Base-by-base conservation (phyloP, 2,797 vertebrate genomes). In the Myripristis murdjan region DNA sequence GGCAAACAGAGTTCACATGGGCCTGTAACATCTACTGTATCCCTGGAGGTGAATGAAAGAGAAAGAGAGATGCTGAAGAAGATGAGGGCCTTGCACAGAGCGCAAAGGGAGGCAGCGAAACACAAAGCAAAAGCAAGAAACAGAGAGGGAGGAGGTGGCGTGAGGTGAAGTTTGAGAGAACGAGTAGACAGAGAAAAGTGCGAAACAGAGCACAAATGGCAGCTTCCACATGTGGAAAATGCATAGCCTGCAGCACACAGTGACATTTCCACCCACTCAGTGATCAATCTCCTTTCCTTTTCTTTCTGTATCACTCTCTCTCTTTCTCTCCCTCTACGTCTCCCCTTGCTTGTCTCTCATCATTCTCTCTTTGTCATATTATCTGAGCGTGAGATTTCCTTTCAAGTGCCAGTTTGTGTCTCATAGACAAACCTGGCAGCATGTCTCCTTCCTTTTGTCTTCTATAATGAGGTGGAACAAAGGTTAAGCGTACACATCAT, bases 261-360 rank as follows among this genome's bases (percentile, higher is more conserved):
- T 44, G 87, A 85, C 85, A 90, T 90, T 87, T 92, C 85, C 85
- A 78, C 89, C 87, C 84, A 90, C 90, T 82, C 68, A 49, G 66
- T 87, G 83, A 91, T 92, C 92, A 87, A 89, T 90, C 83, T 86
- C 70, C 77, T 86, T 80, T 70, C 71, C 77, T 63, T 63, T 51
- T 53, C 2, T 46, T 63, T 67, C n/a, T n/a, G n/a, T n/a, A n/a
- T n/a, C n/a, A n/a, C n/a, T n/a, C n/a, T n/a, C n/a, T n/a, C n/a
- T n/a, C 75, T 49, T 55, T 28, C 44, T n/a, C 52, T 52, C 41
- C 10, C 49, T 52, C 52, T 18, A 0, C 15, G 6, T 70, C 77
- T 64, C 66, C 75, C 35, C 48, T 62, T 59, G 0, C 56, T 63
- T 59, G 62, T 64, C 74, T 82, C 70, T 77, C 80, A 68, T 76